phyloP scores from a whole-genome alignment of 2,888 invertebrate species.

The Notodonta dromedarius region DNA sequence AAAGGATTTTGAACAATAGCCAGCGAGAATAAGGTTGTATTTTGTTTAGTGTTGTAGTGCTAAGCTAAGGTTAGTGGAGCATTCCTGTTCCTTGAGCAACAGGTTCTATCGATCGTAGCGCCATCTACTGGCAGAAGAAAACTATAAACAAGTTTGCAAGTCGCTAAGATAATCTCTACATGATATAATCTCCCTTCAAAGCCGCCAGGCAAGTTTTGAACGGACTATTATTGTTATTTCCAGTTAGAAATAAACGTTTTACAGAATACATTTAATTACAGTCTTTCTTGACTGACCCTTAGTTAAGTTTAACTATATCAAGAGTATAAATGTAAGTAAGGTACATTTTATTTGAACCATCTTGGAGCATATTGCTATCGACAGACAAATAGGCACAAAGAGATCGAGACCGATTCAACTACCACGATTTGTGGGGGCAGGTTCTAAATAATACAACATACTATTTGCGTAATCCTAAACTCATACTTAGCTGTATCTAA shows the following conservation, averaged over 20 bases:
- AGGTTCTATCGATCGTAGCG: constrained; percentile 65
- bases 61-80: constrained; percentile 64
- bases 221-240: neutral
- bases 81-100: constrained; percentile 52
- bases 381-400: too few relatives aligned
- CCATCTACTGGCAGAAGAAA: constrained; percentile 49
- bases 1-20: constrained; percentile 34
- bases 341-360: too few relatives aligned
- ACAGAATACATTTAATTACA: too few relatives aligned
- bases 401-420: neutral
- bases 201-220: neutral
- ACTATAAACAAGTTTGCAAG: constrained; percentile 32
- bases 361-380: too few relatives aligned
- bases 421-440: neutral
- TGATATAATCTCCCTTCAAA: neutral
- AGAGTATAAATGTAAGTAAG: too few relatives aligned
- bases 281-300: too few relatives aligned
- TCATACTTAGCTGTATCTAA: constrained; percentile 20
- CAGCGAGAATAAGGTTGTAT: constrained; percentile 25
- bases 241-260: too few relatives aligned
- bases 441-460: neutral
- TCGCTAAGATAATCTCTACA: neutral
- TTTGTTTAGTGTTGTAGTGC: constrained; percentile 27
- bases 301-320: too few relatives aligned
- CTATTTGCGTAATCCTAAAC: constrained; percentile 14